phyloP scores from a whole-genome alignment of 1,140 invertebrate genomes.

The Pararge aegeria region DNA sequence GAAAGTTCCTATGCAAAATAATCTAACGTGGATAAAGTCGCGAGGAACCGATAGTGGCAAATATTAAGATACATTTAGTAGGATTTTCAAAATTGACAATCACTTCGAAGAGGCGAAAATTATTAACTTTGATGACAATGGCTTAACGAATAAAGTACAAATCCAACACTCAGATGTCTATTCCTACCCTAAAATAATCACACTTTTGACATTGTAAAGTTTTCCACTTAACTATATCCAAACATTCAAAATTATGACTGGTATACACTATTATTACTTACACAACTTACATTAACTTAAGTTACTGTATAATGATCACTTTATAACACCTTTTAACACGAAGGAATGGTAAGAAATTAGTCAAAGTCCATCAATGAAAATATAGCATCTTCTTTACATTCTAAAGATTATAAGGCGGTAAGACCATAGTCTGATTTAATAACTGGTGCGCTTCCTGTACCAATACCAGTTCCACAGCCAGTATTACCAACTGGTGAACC shows the following conservation, averaged over 20 bases:
- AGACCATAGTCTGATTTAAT: slow-evolving; percentile 80
- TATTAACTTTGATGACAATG: slow-evolving; percentile 49
- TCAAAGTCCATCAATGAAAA: slow-evolving; percentile 66
- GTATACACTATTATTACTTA: slow-evolving; percentile 60
- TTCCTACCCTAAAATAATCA: slow-evolving; percentile 75
- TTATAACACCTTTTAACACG: slow-evolving; percentile 69
- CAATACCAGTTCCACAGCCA: slow-evolving; percentile 69
- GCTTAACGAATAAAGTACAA: slow-evolving; percentile 67
- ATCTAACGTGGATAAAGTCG: too few relatives aligned
- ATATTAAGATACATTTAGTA: too few relatives aligned
- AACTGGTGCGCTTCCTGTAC: slow-evolving; percentile 59
- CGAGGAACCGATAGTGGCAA: too few relatives aligned
- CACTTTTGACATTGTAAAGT: slow-evolving; percentile 78
- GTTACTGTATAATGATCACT: slow-evolving; percentile 58
- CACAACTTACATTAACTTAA: slow-evolving; percentile 63
- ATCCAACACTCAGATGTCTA: slow-evolving; percentile 58
- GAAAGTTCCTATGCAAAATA: too few relatives aligned
- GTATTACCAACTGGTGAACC: slow-evolving; percentile 63
- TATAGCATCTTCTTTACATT: slow-evolving; percentile 69
- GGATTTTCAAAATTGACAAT: too few relatives aligned
- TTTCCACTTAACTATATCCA: slow-evolving; percentile 71
- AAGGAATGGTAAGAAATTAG: slow-evolving; percentile 74
- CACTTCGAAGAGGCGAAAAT: neutral
- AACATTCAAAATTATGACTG: slow-evolving; percentile 70
- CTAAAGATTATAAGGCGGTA: slow-evolving; percentile 78